Evolutionary conservation across 2,888 invertebrate genomes (phyloP).

Genomic region (Hypomecis atomaria): DNA sequence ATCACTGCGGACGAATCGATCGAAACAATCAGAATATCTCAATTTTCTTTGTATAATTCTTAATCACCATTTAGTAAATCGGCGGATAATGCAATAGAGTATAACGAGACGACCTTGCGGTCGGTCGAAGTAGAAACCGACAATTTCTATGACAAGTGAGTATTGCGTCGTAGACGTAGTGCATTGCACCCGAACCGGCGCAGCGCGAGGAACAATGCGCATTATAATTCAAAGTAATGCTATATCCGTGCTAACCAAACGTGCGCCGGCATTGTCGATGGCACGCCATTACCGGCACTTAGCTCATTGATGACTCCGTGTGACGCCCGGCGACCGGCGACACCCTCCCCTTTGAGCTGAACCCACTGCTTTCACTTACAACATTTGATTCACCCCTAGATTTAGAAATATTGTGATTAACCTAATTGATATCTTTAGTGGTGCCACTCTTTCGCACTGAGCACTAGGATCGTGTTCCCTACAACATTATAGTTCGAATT

Average conservation of each 20-base stretch:
- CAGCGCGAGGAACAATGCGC: slow-evolving; percentile 77
- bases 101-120: slow-evolving; percentile 60
- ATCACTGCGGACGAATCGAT: slow-evolving; percentile 26
- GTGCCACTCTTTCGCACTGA: no score
- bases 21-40: slow-evolving; percentile 33
- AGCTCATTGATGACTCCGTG: slow-evolving; percentile 56
- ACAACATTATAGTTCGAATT: no score
- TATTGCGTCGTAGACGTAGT: slow-evolving; percentile 69
- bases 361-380: no score
- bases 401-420: no score
- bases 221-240: slow-evolving; percentile 82
- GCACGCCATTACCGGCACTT: slow-evolving; percentile 47
- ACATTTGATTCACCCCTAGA: no score
- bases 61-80: slow-evolving; percentile 44
- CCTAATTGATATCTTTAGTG: no score
- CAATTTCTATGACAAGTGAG: slow-evolving; percentile 79
- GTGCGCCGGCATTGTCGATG: slow-evolving; percentile 65
- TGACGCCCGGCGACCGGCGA: slow-evolving; percentile 28
- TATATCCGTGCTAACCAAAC: slow-evolving; percentile 79
- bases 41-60: slow-evolving; percentile 34
- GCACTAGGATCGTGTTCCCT: no score
- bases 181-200: slow-evolving; percentile 78
- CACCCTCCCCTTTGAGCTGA: slow-evolving; percentile 1
- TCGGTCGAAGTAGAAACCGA: slow-evolving; percentile 63
- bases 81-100: slow-evolving; percentile 44